phyloP scores from a whole-genome alignment of 1,140 invertebrate genomes.

The Meloidogyne hapla region DNA sequence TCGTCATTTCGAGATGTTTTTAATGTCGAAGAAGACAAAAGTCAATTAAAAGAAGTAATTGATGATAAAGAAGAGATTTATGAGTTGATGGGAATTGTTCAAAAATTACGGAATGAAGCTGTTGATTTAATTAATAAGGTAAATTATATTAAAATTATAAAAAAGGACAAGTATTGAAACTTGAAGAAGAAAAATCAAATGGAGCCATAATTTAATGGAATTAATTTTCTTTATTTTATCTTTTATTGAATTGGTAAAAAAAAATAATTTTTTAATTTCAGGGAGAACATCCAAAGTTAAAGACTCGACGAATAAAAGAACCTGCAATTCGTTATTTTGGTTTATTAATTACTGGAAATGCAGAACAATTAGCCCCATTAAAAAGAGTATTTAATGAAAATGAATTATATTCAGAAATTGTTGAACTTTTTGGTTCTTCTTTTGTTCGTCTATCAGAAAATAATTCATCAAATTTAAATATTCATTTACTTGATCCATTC shows the following conservation, averaged over 20 bases:
- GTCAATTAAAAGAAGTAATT: neutral
- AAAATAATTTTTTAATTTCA: neutral
- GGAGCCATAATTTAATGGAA: no score
- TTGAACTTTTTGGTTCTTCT: constrained; percentile 15
- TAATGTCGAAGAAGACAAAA: neutral
- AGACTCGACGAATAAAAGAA: neutral
- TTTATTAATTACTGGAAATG: constrained; percentile 8
- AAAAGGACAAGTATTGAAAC: no score
- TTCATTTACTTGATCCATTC: constrained; percentile 4
- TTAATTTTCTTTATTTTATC: no score
- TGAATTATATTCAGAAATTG: constrained; percentile 16
- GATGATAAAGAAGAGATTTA: constrained; percentile 12
- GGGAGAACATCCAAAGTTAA: neutral
- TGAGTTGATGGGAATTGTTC: neutral
- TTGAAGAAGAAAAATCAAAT: no score
- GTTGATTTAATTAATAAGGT: constrained; percentile 9
- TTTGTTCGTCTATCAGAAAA: constrained; percentile 11
- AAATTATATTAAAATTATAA: no score
- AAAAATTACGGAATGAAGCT: neutral
- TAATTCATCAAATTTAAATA: constrained; percentile 12
- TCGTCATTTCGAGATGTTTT: constrained; percentile 5
- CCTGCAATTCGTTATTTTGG: neutral
- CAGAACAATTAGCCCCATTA: neutral
- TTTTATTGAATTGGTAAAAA: no score
- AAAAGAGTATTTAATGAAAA: neutral